Evolutionary conservation across 2,113 vertebrate genomes (phyloP).

Genomic region (Pteronura brasiliensis): DNA sequence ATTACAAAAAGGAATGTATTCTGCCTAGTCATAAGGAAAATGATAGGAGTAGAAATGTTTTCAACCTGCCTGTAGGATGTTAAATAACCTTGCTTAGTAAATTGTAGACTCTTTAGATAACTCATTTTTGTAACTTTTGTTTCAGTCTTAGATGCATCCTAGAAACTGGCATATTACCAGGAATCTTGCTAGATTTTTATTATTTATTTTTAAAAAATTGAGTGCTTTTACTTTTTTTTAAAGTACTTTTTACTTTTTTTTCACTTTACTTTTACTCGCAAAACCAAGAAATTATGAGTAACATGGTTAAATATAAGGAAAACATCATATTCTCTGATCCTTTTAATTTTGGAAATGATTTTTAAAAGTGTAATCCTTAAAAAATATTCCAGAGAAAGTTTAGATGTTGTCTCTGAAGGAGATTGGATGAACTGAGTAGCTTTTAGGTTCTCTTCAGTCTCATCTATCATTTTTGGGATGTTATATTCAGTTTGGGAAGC

Average conservation of each 20-base stretch:
- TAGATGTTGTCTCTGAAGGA: conserved; percentile 20
- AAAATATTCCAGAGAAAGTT: conserved; percentile 16
- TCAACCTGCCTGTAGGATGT: conserved; percentile 33
- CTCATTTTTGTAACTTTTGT: conserved; percentile 33
- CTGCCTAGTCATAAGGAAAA: conserved; percentile 51
- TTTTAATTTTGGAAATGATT: conserved; percentile 28
- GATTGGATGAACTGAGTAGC: conserved; percentile 6
- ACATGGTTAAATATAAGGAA: neutral
- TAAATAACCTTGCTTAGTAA: conserved; percentile 50
- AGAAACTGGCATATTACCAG: conserved; percentile 15
- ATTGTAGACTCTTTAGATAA: conserved; percentile 24
- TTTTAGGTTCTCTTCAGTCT: conserved; percentile 4
- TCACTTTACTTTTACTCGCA: neutral
- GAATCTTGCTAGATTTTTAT: neutral
- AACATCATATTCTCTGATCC: neutral
- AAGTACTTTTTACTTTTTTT: no score
- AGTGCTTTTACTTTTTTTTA: neutral
- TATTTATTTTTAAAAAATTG: conserved; percentile 25
- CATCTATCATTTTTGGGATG: neutral
- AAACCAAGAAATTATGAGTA: conserved; percentile 17
- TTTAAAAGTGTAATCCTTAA: neutral
- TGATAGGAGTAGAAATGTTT: conserved; percentile 36
- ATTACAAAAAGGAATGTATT: conserved; percentile 48
- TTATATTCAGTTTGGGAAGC: neutral
- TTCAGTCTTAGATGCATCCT: conserved; percentile 40